A percentile compares a stretch with the other conserved stretches of the same genome.
Conservation (phyloP, 2,113 vertebrate genomes). For the Ochotona princeps region DNA sequence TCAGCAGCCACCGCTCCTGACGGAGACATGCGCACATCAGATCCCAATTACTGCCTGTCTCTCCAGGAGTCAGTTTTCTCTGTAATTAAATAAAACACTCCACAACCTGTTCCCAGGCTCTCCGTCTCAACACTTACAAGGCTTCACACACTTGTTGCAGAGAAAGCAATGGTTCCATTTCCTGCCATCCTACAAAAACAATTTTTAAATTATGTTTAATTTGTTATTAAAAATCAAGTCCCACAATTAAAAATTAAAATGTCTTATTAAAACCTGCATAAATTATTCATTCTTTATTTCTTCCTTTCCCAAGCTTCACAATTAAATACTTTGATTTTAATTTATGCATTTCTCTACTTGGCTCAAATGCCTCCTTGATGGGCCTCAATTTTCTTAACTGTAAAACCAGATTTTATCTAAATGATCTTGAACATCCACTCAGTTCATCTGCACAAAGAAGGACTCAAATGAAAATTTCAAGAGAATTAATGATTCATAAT, state of each 20-base stretch:
- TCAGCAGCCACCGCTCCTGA: background rate
- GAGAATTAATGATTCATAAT: conserved; percentile 73
- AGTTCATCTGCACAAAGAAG: conserved; percentile 58
- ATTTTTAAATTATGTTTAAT: conserved; percentile 62
- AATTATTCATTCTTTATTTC: conserved; percentile 71
- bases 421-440: conserved; percentile 59
- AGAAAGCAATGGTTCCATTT: conserved; percentile 93
- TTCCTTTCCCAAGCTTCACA: conserved; percentile 73
- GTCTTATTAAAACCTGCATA: conserved; percentile 53
- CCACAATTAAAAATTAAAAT: conserved; percentile 79
- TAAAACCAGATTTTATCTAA: conserved; percentile 61
- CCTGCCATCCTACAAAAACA: conserved; percentile 91
- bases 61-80: background rate
- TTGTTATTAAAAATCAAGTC: conserved; percentile 75
- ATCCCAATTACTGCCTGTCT: conserved; percentile 1
- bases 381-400: conserved; percentile 63
- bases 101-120: background rate
- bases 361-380: conserved; percentile 56
- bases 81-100: conserved; percentile 10
- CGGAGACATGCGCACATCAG: background rate
- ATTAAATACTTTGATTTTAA: conserved; percentile 80
- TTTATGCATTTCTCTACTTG: conserved; percentile 73
- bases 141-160: conserved; percentile 95
- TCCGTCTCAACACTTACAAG: conserved; percentile 90
- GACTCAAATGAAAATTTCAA: conserved; percentile 67